Percentiles rank a stretch among this genome's conserved stretches.
Conservation (phyloP, 2,888 invertebrate species). For the Drosophila hamatofila region DNA sequence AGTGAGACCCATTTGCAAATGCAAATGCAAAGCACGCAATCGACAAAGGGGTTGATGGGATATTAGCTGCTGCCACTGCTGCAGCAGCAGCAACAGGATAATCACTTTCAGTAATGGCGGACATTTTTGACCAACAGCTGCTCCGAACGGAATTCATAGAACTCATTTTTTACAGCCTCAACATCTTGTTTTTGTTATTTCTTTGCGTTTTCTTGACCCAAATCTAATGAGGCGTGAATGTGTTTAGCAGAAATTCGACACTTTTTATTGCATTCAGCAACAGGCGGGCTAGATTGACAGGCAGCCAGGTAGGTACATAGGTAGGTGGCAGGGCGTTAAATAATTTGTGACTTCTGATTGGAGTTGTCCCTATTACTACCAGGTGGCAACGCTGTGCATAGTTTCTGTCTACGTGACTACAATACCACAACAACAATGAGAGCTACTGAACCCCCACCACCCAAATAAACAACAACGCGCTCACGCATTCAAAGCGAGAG, state of each 20-base stretch:
- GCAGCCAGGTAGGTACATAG: slow-evolving; percentile 12
- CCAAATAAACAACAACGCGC: slow-evolving; percentile 54
- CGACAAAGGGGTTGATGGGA: slow-evolving; percentile 54
- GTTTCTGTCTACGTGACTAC: slow-evolving; percentile 66
- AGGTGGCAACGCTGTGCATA: slow-evolving; percentile 66
- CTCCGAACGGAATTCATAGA: slow-evolving; percentile 17
- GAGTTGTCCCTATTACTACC: slow-evolving; percentile 24
- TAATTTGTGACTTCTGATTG: slow-evolving; percentile 53
- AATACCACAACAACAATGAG: slow-evolving; percentile 38
- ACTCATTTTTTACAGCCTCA: slow-evolving; percentile 7
- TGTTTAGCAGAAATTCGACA: slow-evolving; percentile 56
- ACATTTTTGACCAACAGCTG: slow-evolving; percentile 44
- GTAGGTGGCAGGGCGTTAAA: slow-evolving; percentile 25
- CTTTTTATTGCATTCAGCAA: slow-evolving; percentile 49
- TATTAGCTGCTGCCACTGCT: slow-evolving; percentile 28
- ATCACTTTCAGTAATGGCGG: slow-evolving; percentile 50
- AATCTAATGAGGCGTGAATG: slow-evolving; percentile 59
- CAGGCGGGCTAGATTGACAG: slow-evolving; percentile 46
- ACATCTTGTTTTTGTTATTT: background rate
- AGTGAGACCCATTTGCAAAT: slow-evolving; percentile 38
- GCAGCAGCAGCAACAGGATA: slow-evolving; percentile 64
- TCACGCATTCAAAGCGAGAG: slow-evolving; percentile 39
- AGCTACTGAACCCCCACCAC: slow-evolving; percentile 52
- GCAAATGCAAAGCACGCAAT: slow-evolving; percentile 56
- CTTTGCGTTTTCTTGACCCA: slow-evolving; percentile 35